Conservation (phyloP, 2,797 vertebrate genomes). For the Pempheris klunzingeri region DNA sequence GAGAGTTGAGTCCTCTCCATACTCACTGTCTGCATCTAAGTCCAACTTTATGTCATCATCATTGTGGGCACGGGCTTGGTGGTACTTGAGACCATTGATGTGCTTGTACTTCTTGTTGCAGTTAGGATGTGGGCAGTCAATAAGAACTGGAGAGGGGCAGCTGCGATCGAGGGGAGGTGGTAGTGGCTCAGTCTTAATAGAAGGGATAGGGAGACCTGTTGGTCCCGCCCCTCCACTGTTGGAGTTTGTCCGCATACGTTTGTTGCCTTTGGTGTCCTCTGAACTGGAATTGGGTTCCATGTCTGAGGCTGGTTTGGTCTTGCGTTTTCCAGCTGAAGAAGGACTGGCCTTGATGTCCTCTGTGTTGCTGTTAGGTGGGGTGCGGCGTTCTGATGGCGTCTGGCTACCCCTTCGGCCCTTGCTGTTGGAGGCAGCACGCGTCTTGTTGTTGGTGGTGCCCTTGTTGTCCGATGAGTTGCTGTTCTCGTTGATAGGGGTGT, state of each 20-base stretch:
- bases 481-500: slow-evolving; percentile 93
- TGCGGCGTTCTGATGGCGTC: slow-evolving; percentile 95
- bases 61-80: slow-evolving; percentile 98
- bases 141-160: slow-evolving; percentile 97
- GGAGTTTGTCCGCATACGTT: slow-evolving; percentile 97
- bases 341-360: slow-evolving; percentile 98
- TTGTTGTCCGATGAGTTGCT: slow-evolving; percentile 91
- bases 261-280: slow-evolving; percentile 98
- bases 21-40: slow-evolving; percentile 95
- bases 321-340: slow-evolving; percentile 94
- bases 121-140: slow-evolving; percentile 98
- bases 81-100: slow-evolving; percentile 99
- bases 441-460: slow-evolving; percentile 94
- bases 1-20: slow-evolving; percentile 93
- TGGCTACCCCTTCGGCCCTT: slow-evolving; percentile 98
- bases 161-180: slow-evolving; percentile 90
- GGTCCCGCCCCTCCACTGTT: slow-evolving; percentile 88
- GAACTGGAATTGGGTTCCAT: slow-evolving; percentile 99
- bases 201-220: slow-evolving; percentile 84
- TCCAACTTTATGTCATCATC: slow-evolving; percentile 95
- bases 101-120: slow-evolving; percentile 99
- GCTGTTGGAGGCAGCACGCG: slow-evolving; percentile 94
- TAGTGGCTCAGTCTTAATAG: slow-evolving; percentile 90
- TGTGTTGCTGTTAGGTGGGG: slow-evolving; percentile 88
- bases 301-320: slow-evolving; percentile 95